Conservation (phyloP, 2,797 vertebrate genomes). For the Rhinatrema bivittatum region DNA sequence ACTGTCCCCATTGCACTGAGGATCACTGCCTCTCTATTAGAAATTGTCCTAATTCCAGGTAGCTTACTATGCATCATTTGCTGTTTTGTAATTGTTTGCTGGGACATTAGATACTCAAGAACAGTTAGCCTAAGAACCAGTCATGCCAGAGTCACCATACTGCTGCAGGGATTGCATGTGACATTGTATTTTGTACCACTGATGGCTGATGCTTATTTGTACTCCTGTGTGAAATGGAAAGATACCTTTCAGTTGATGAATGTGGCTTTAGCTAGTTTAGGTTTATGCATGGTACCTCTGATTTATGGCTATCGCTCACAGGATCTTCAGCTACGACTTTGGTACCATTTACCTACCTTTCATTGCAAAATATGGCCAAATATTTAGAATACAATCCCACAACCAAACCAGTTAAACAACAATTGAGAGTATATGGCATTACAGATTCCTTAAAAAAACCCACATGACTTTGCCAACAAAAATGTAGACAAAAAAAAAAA, state of each 20-base stretch:
- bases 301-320: conserved; percentile 32
- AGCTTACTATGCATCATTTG: conserved; percentile 20
- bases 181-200: conserved; percentile 21
- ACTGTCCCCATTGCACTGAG: not conserved
- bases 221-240: conserved; percentile 13
- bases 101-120: conserved; percentile 14
- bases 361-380: too few species aligned
- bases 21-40: not conserved
- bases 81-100: conserved; percentile 26
- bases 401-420: too few species aligned
- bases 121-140: conserved; percentile 12
- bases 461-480: too few species aligned
- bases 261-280: conserved; percentile 15
- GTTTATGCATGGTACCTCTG: conserved; percentile 26
- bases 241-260: conserved; percentile 15
- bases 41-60: conserved; percentile 9
- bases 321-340: conserved; percentile 29
- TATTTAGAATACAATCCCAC: too few species aligned
- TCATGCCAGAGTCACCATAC: conserved; percentile 19
- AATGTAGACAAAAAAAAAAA: too few species aligned
- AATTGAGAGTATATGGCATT: too few species aligned
- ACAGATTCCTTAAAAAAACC: too few species aligned
- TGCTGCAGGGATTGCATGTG: conserved; percentile 20
- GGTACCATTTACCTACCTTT: conserved; percentile 29
- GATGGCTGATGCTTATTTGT: conserved; percentile 20